Conservation (phyloP, 2,888 invertebrate species). For the Oxytorus armatus region DNA sequence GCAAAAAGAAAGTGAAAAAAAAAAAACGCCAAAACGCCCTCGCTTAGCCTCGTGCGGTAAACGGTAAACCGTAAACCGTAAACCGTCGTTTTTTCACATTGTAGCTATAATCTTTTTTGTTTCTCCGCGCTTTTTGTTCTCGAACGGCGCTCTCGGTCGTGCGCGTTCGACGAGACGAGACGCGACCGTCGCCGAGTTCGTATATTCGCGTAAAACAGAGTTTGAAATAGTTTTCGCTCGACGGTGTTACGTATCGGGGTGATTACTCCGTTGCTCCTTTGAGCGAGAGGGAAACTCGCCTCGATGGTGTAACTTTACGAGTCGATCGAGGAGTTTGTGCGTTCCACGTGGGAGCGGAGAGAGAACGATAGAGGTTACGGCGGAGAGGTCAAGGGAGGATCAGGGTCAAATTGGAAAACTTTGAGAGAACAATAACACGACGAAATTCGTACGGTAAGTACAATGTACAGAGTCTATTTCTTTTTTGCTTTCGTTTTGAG, state of each 20-base stretch:
- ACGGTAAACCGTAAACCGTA: too few relatives aligned
- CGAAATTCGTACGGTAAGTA: constrained; percentile 25
- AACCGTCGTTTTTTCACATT: too few relatives aligned
- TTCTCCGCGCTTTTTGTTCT: too few relatives aligned
- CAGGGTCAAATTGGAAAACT: constrained; percentile 3
- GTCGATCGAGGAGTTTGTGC: constrained; percentile 33
- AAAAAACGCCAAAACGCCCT: too few relatives aligned
- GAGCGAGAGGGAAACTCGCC: constrained; percentile 13
- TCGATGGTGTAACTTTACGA: constrained; percentile 20
- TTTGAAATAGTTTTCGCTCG: constrained; percentile 9
- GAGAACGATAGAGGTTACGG: neutral
- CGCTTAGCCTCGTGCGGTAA: too few relatives aligned
- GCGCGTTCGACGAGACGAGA: too few relatives aligned
- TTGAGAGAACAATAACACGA: neutral
- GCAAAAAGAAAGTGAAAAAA: too few relatives aligned
- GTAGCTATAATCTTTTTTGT: too few relatives aligned
- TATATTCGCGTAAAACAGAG: constrained; percentile 6
- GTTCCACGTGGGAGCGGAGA: neutral
- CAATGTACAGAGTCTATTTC: neutral
- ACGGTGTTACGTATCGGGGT: constrained; percentile 6
- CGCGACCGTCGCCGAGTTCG: too few relatives aligned
- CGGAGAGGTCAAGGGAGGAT: constrained; percentile 1
- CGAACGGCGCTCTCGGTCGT: constrained; percentile 23
- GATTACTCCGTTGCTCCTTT: constrained; percentile 17
- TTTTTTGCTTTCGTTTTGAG: neutral